A percentile compares a stretch with the other conserved stretches of the same genome.
These are phyloP conservation scores for Hedya salicella DNA, from an alignment of 2,888 invertebrate species.

Conservation along the genomic window DNA sequence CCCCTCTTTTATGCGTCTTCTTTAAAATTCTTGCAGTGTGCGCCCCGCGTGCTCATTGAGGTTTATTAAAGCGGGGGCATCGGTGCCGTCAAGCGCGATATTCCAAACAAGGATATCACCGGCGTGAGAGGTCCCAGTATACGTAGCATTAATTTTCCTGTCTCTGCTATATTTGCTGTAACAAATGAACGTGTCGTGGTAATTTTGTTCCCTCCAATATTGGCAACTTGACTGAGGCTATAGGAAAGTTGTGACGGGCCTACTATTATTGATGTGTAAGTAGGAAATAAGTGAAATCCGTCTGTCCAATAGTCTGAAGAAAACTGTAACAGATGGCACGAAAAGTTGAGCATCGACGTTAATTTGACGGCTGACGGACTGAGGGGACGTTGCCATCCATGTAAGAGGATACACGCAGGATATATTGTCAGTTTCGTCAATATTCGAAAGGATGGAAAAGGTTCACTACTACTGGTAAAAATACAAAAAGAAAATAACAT, in stretches of 20 bases:
- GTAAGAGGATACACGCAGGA: neutral
- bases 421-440: neutral
- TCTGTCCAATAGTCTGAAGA: neutral
- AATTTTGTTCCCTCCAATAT: neutral
- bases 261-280: neutral
- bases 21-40: slow-evolving; percentile 35
- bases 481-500: too few species aligned
- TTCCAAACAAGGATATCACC: neutral
- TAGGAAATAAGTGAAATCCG: neutral
- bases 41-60: slow-evolving; percentile 14
- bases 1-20: slow-evolving; percentile 43
- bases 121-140: slow-evolving; percentile 28
- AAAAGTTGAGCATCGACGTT: slow-evolving; percentile 10
- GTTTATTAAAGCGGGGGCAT: slow-evolving; percentile 34
- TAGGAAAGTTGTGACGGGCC: neutral
- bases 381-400: neutral
- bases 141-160: neutral
- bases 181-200: neutral
- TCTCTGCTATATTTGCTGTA: neutral
- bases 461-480: neutral
- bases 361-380: slow-evolving; percentile 1
- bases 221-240: neutral
- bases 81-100: too few species aligned
- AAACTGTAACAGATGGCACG: neutral
- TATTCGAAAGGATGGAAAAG: too few species aligned